Percentiles rank a stretch among this genome's conserved stretches.
phyloP scores from a whole-genome alignment of 2,888 invertebrate species.

The Agriopis aurantiaria region DNA sequence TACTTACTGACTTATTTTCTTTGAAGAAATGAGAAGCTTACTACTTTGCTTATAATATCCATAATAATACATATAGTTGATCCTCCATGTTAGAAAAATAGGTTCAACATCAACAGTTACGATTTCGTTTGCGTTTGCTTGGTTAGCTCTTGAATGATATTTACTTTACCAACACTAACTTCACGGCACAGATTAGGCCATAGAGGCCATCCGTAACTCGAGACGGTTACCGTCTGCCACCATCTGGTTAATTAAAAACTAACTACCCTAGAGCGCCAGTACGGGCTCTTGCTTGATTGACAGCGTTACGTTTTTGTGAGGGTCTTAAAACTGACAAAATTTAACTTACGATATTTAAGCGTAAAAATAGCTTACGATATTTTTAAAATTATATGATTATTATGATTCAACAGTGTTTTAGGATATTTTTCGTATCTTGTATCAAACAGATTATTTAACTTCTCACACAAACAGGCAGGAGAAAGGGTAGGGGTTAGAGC shows the following conservation, averaged over 20 bases:
- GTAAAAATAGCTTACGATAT: neutral
- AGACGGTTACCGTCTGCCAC: conserved; percentile 16
- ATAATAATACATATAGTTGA: too few species aligned
- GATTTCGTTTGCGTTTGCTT: too few species aligned
- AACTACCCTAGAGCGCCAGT: conserved; percentile 35
- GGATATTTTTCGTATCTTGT: neutral
- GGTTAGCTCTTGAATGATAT: neutral
- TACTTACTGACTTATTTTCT: conserved; percentile 3
- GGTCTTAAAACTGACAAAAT: conserved; percentile 14
- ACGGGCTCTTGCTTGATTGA: conserved; percentile 35
- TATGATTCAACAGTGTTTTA: too few species aligned
- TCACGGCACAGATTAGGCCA: conserved; percentile 1
- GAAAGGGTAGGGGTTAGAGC: too few species aligned
- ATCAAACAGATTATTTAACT: too few species aligned
- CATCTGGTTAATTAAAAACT: conserved; percentile 42
- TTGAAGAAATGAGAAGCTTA: neutral
- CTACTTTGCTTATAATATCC: too few species aligned
- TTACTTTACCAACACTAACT: neutral
- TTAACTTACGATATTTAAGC: neutral
- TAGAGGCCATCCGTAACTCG: conserved; percentile 3
- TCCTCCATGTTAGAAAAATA: too few species aligned
- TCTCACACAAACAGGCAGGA: too few species aligned
- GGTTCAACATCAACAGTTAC: too few species aligned
- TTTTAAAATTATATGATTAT: too few species aligned
- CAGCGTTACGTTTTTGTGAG: conserved; percentile 15